Evolutionary conservation across 2,797 vertebrate genomes (phyloP), one percentile per base, ranked within the genome.

Genomic region (Macroramphosus scolopax): DNA sequence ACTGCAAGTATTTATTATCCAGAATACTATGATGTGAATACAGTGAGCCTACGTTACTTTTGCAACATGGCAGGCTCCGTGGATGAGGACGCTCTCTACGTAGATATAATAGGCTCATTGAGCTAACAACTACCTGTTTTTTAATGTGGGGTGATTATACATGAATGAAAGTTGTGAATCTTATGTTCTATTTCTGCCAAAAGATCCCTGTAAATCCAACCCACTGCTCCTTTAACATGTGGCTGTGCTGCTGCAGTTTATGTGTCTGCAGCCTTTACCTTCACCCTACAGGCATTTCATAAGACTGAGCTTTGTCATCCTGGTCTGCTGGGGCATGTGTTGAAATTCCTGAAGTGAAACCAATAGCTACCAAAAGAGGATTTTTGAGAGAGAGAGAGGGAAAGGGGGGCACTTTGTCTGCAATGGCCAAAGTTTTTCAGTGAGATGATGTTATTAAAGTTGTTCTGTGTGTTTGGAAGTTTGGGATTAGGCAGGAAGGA

Each of bases 271-370:
- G 46, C 56, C 48, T 63, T 72, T 58, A 75, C 79, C 65, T 70
- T 53, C 60, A 80, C 25, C 74, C 76, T 78, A 2, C 57, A 78
- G 79, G 73, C 67, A 68, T 84, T 88, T 81, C 82, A 77, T 75
- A 73, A 86, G 71, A 63, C 55, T 63, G 75, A 76, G 74, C 63
- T 76, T 78, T 80, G 80, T 76, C 83, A 72, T 67, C 79, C 70
- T 70, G 86, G 78, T 75, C 62, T 87, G 82, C 82, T 66, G 63
- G 68, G 83, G 72, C 85, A 77, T 82, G 86, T 80, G 84, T 77
- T 72, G 78, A 76, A 82, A 87, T 87, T 88, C 86, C 80, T 87
- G 50, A 77, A 68, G 68, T 77, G 71, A 81, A 83, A 80, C 75
- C 75, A 82, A 68, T 50, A 63, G 72, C 75, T 72, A 72, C 70